Evolutionary conservation across 2,797 vertebrate species (phyloP).

Genomic region (Sibirionetta formosa): DNA sequence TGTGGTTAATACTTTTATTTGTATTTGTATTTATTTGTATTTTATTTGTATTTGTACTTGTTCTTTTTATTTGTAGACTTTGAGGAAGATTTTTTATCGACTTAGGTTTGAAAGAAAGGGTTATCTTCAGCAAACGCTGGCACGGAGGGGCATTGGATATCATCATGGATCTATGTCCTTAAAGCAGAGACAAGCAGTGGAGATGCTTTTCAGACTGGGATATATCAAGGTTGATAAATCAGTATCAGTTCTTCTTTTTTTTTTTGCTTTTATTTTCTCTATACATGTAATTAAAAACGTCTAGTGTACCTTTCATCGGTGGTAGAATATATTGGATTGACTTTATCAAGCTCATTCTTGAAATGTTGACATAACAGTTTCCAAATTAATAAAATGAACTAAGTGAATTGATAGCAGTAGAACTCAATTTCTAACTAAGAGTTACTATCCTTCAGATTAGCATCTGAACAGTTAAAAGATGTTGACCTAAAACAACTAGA

Average conservation of each 20-base stretch:
- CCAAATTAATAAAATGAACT: background rate
- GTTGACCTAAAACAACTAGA: background rate
- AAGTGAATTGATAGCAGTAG: background rate
- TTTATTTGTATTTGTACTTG: no score
- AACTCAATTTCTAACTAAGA: background rate
- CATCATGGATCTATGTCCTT: constrained; percentile 39
- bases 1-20: background rate
- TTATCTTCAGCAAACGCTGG: background rate
- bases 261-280: background rate
- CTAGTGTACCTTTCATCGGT: background rate
- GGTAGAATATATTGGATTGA: background rate
- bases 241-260: background rate
- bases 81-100: constrained; percentile 39
- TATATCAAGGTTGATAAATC: constrained; percentile 64
- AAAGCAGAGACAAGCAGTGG: constrained; percentile 61
- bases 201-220: constrained; percentile 78
- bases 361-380: background rate
- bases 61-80: constrained; percentile 39
- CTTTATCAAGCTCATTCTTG: background rate
- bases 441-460: background rate
- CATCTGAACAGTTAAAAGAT: no score
- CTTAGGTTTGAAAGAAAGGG: constrained; percentile 1
- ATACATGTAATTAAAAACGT: background rate
- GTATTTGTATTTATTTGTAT: no score
- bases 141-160: constrained; percentile 64